These are phyloP conservation scores for Gadus chalcogrammus DNA, from an alignment of 2,113 vertebrate genomes.

Conservation along the genomic window DNA sequence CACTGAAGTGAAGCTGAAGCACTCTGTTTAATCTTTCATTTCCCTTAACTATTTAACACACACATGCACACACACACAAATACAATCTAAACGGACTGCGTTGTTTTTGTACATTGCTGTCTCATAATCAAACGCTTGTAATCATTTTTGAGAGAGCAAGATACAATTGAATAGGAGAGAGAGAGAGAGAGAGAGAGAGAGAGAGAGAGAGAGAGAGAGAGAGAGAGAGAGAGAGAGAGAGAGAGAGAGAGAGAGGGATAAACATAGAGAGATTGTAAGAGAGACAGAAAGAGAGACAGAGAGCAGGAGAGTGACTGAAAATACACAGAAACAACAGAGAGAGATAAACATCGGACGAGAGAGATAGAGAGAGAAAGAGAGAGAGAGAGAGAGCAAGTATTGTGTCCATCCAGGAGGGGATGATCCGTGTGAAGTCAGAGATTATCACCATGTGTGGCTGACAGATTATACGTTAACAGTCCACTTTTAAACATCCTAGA, in stretches of 20 bases:
- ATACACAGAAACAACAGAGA: too few species aligned
- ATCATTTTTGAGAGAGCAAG: neutral
- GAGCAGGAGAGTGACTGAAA: too few species aligned
- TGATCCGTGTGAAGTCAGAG: too few species aligned
- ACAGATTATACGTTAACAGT: too few species aligned
- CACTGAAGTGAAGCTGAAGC: constrained; percentile 61
- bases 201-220: neutral
- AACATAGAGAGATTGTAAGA: neutral
- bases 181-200: constrained; percentile 1
- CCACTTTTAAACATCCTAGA: too few species aligned
- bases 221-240: neutral
- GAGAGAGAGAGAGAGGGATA: neutral
- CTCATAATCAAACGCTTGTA: neutral
- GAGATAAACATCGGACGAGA: too few species aligned
- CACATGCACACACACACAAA: constrained; percentile 1
- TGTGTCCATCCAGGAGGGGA: too few species aligned
- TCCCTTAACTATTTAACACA: constrained; percentile 22
- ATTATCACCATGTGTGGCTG: too few species aligned
- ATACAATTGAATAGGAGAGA: neutral
- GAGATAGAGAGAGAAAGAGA: too few species aligned
- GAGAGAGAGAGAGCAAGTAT: too few species aligned
- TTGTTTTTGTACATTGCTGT: constrained; percentile 10
- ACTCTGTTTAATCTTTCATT: constrained; percentile 67
- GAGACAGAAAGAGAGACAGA: too few species aligned
- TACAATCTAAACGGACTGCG: neutral